Evolutionary conservation across 2,888 invertebrate species (phyloP).

Genomic region (Leptinotarsa peninsularis): DNA sequence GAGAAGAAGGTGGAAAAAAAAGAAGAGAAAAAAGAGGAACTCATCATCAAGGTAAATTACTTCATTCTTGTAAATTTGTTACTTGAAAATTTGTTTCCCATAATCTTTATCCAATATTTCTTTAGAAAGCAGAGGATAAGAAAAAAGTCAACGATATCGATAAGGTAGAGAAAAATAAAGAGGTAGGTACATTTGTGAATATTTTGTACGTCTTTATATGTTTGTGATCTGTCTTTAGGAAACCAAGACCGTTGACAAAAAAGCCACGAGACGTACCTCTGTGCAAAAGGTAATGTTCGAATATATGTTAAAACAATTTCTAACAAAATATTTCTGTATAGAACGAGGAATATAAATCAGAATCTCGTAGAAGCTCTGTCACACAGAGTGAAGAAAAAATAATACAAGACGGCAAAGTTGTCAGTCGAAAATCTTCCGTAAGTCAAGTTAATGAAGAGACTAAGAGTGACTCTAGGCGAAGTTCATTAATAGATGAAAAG

Average conservation of each 20-base stretch:
- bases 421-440: conserved; percentile 63
- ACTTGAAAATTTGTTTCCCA: conserved; percentile 5
- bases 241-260: conserved; percentile 71
- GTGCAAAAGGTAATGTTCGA: conserved; percentile 59
- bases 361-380: conserved; percentile 63
- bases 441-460: conserved; percentile 65
- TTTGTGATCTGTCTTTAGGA: conserved; percentile 61
- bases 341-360: conserved; percentile 63
- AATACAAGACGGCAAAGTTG: conserved; percentile 61
- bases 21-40: conserved; percentile 50
- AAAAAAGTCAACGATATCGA: conserved; percentile 62
- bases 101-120: conserved; percentile 11
- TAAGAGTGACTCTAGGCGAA: conserved; percentile 67
- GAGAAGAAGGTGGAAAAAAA: conserved; percentile 59
- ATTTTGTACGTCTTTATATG: conserved; percentile 44
- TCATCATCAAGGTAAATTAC: conserved; percentile 41
- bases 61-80: background rate
- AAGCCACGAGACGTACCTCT: conserved; percentile 64
- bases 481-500: conserved; percentile 66
- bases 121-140: conserved; percentile 59
- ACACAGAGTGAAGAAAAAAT: conserved; percentile 63
- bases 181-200: conserved; percentile 53
- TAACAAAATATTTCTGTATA: conserved; percentile 42
- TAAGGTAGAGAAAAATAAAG: conserved; percentile 57
- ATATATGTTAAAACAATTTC: background rate